These are phyloP conservation scores for Argya squamiceps DNA, from an alignment of 2,797 vertebrate species.

Conservation along the genomic window DNA sequence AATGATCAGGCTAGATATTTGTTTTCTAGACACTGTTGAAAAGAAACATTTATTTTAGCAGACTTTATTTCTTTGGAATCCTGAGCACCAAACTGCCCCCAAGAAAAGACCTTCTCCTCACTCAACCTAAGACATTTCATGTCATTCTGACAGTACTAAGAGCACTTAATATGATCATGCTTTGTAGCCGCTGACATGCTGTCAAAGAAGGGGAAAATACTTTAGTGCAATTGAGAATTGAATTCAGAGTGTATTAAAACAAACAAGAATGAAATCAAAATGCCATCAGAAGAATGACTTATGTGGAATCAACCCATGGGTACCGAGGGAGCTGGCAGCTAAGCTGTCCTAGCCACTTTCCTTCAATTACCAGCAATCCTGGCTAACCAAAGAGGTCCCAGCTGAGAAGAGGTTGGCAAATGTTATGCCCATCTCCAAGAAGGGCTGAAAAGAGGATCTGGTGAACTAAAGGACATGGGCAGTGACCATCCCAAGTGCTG, in stretches of 20 bases:
- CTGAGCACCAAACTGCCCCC: background rate
- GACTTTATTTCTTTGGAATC: background rate
- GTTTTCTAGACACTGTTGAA: background rate
- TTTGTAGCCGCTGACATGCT: conserved; percentile 5
- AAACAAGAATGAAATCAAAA: background rate
- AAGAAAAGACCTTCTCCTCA: background rate
- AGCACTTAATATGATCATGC: background rate
- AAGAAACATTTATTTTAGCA: conserved; percentile 32
- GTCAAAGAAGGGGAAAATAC: background rate
- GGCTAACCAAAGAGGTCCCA: background rate
- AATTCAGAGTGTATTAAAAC: conserved; percentile 19
- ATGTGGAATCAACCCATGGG: background rate
- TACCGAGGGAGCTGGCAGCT: background rate
- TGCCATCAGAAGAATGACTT: background rate
- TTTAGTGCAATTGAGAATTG: background rate
- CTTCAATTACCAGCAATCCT: background rate
- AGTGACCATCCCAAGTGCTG: background rate
- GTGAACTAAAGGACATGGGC: background rate
- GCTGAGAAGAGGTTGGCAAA: background rate
- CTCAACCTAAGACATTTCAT: background rate
- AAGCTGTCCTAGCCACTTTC: background rate
- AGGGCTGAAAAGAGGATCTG: background rate
- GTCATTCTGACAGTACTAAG: background rate
- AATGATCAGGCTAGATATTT: background rate
- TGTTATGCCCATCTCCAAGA: background rate